Evolutionary conservation across 2,113 vertebrate species (phyloP), one percentile per base, ranked within the genome.

Genomic region (Turdus rufiventris): DNA sequence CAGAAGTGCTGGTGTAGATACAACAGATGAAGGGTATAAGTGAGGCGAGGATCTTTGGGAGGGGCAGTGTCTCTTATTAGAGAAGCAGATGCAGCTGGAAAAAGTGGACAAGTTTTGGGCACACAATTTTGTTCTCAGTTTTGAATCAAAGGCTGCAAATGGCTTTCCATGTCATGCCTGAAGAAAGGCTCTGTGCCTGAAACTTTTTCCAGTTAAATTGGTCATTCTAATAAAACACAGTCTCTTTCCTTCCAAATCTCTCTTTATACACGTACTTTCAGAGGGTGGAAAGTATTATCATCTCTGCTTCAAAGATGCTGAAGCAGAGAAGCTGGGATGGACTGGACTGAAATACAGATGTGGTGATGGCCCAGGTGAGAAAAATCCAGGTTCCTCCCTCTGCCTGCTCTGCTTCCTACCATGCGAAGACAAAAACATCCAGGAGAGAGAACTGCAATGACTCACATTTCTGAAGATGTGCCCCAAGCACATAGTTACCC

Each of bases 1-100:
- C 43, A 72, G 62, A 83, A 76, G 45, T 34, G 58, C 45, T 85
- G 62, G 31, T 53, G 24, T 48, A 71, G 58, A 53, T 81, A 31
- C 1, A 8, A 38, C 5, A 58, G 66, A 78, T 0, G 0, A 85
- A 56, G 53, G n/a, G 19, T 23, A 1, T 14, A 29, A 80, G 77
- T 6, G 62, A 82, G n/a, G 38, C 9, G 18, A 42, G 36, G 58
- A 34, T 89, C 3, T 0, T 23, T 45, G 78, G 70, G 65, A 78
- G 57, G 36, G n/a, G 18, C 1, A 3, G 31, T 61, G 42, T 82
- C 74, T 91, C 58, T 50, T 79, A 26, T 34, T 68, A 60, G 71
- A 76, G 67, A 45, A 72, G 71, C 88, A 85, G 85, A 87, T 78
- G 80, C 84, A 87, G 57, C 53, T 85, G 89, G 89, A 77, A 94